phyloP scores from a whole-genome alignment of 2,113 vertebrate species.

The Mungos mungo region DNA sequence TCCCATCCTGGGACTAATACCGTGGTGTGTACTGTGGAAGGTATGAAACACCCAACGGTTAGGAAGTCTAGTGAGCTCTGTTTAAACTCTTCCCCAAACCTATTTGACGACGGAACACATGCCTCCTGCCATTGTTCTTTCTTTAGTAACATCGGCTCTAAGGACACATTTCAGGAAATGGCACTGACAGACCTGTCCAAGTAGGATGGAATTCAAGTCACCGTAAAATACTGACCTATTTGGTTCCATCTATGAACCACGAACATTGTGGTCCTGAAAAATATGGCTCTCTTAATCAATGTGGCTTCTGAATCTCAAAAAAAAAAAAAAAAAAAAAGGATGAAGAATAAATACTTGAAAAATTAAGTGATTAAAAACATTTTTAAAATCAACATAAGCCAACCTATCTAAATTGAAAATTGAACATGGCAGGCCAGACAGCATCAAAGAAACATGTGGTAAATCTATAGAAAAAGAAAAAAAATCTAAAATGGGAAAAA shows the following conservation, averaged over 20 bases:
- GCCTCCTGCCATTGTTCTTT: background rate
- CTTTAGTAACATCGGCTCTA: background rate
- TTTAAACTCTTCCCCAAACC: background rate
- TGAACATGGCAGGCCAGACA: background rate
- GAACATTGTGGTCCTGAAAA: constrained; percentile 4
- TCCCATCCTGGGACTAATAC: background rate
- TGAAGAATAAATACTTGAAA: background rate
- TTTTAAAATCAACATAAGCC: background rate
- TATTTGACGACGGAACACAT: background rate
- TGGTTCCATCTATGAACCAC: background rate
- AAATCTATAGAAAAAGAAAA: background rate
- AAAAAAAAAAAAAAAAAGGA: background rate
- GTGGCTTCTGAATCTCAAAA: background rate
- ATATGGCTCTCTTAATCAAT: background rate
- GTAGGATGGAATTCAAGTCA: too few species aligned
- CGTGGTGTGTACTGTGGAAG: background rate
- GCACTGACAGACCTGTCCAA: background rate
- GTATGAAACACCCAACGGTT: background rate
- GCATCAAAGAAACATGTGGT: background rate
- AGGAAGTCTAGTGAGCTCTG: background rate
- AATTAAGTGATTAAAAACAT: background rate
- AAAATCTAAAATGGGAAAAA: background rate
- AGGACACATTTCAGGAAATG: background rate
- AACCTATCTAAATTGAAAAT: background rate
- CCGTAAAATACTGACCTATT: background rate